phyloP scores from a whole-genome alignment of 1,140 invertebrate genomes.

The Drosophila bipectinata region DNA sequence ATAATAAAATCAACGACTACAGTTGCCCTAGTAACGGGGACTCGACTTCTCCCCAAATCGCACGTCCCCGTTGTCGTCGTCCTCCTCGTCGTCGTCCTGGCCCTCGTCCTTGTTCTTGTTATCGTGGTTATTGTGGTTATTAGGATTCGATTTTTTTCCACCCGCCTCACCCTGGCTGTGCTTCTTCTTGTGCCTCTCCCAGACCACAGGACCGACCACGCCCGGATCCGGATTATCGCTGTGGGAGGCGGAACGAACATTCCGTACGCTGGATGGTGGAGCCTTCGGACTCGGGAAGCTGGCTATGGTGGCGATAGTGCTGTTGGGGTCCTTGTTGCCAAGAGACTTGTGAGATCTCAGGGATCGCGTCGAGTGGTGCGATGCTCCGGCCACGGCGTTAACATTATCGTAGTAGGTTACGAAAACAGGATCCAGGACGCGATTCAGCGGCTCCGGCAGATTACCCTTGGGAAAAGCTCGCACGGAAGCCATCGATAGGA shows the following conservation, averaged over 20 bases:
- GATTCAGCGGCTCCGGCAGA: constrained; percentile 88
- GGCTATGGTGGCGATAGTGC: constrained; percentile 74
- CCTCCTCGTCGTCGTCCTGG: constrained; percentile 9
- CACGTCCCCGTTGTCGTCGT: constrained; percentile 60
- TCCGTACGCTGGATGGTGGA: constrained; percentile 42
- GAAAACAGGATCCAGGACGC: constrained; percentile 90
- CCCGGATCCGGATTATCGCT: constrained; percentile 88
- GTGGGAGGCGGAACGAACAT: constrained; percentile 69
- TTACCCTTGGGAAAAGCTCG: constrained; percentile 88
- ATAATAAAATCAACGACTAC: constrained; percentile 64
- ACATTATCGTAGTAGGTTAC: constrained; percentile 87
- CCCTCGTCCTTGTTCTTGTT: background rate
- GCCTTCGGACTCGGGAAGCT: constrained; percentile 79
- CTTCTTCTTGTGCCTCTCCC: constrained; percentile 88
- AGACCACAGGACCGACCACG: constrained; percentile 92
- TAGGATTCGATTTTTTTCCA: constrained; percentile 36
- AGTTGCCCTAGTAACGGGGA: constrained; percentile 70
- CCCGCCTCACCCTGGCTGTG: constrained; percentile 75
- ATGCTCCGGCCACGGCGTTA: constrained; percentile 83
- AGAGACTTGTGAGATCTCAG: constrained; percentile 53
- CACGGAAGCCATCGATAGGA: constrained; percentile 91
- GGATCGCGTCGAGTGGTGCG: constrained; percentile 56
- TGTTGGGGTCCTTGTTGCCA: constrained; percentile 54
- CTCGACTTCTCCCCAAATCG: constrained; percentile 55
- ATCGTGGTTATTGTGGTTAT: constrained; percentile 17